Conservation (phyloP, 2,888 invertebrate genomes). For the Theretra japonica region DNA sequence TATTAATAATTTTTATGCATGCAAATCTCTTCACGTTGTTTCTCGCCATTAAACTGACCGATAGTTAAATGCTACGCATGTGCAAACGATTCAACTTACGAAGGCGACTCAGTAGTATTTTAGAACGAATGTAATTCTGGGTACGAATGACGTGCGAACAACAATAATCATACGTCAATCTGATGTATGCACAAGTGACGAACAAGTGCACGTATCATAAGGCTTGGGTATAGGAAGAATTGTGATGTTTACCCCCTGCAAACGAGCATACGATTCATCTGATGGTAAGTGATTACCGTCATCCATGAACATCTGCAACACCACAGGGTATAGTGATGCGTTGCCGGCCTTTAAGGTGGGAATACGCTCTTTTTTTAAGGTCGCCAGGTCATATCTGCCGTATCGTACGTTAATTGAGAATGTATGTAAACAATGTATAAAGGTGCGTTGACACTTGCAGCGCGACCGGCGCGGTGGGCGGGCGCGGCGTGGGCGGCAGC, state of each 20-base stretch:
- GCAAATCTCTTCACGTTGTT: background rate
- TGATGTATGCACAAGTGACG: background rate
- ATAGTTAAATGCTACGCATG: no score
- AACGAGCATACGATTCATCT: no score
- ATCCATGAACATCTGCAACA: no score
- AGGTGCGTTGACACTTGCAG: conserved; percentile 56
- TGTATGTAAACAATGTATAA: conserved; percentile 18
- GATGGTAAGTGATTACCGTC: no score
- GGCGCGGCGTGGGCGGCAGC: conserved; percentile 84
- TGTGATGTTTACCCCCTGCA: background rate
- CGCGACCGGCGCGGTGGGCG: conserved; percentile 84
- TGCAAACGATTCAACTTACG: no score
- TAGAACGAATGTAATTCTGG: background rate
- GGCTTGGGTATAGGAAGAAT: background rate
- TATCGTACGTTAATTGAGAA: background rate
- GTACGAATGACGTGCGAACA: background rate
- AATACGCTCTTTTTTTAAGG: no score
- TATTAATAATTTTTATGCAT: background rate
- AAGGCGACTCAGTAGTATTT: background rate
- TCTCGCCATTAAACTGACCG: no score
- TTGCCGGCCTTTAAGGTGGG: no score
- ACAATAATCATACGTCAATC: background rate
- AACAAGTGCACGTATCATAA: background rate
- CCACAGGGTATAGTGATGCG: no score
- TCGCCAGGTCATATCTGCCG: no score